Evolutionary conservation across 2,888 invertebrate species (phyloP).

Genomic region (Ichneumoninae sp.): DNA sequence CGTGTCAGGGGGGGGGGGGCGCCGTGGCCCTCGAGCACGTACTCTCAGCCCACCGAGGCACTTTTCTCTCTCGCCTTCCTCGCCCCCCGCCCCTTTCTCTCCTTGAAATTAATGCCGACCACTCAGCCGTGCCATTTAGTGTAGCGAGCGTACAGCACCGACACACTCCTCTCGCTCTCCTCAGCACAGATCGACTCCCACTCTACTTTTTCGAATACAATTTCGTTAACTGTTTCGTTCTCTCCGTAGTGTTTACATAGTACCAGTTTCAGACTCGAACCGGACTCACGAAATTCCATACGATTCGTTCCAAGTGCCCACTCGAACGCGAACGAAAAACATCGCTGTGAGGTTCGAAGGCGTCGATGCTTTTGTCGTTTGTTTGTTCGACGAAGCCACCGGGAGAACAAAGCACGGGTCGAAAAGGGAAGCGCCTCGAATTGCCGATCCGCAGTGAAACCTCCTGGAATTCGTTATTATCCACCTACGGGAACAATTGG

Average conservation of each 20-base stretch:
- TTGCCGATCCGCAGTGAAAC: conserved; percentile 15
- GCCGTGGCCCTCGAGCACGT: conserved; percentile 76
- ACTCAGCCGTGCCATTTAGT: conserved; percentile 73
- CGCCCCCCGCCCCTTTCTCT: background rate
- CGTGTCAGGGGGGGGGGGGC: conserved; percentile 44
- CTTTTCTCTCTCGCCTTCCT: conserved; percentile 67
- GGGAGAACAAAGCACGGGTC: conserved; percentile 1
- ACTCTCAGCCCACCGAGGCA: conserved; percentile 67
- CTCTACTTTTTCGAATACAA: conserved; percentile 16
- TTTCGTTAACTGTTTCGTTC: conserved; percentile 4
- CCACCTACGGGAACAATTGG: conserved; percentile 55
- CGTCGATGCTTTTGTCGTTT: background rate
- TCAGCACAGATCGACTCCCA: background rate
- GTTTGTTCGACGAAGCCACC: background rate
- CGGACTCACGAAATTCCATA: background rate
- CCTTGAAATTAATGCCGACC: conserved; percentile 74
- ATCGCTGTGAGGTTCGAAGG: background rate
- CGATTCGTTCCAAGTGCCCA: background rate
- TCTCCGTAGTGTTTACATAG: background rate
- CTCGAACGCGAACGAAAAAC: background rate
- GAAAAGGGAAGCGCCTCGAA: conserved; percentile 23
- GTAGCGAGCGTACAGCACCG: conserved; percentile 54
- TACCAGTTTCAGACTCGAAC: background rate
- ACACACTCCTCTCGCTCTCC: conserved; percentile 26
- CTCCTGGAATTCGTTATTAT: conserved; percentile 13